Base-by-base conservation (phyloP, 2,888 invertebrate genomes). In the Ganaspis brasiliensis region DNA sequence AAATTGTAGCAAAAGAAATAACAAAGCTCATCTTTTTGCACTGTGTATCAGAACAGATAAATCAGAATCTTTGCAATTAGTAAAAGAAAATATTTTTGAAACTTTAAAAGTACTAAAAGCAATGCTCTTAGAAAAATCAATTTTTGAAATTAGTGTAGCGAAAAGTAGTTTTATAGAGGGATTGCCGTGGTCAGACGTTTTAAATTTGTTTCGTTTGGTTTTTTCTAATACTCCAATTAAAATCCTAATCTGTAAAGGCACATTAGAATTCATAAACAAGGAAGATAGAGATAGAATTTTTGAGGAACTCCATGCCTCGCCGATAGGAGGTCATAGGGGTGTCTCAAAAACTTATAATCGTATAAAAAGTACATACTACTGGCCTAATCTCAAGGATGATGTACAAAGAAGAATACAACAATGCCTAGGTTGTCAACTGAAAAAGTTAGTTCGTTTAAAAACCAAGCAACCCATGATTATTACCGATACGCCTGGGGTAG, bases 401-500 rank as follows among this genome's bases (percentile, higher is more conserved):
- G 49, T 83, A 0, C 78, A 77, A 6, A 2, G 31, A 6, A 56
- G 37, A 75, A 9, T 70, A 31, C n/a, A 77, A 81, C 8, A 71
- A 37, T 83, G 81, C 24, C n/a, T 57, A 1, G 67, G 72, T 10
- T 81, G 80, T 19, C 80, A 83, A 26, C 40, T 76, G 49, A 80
- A 78, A 56, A 83, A 83, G 55, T 35, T 80, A 21, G 72, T 77
- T 0, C 45, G 81, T 2, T 49, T 79, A 0, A 79, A 78, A 74
- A 79, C 76, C 0, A 76, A 63, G 52, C 72, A 76, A 35, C 79
- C 79, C 0, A 79, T 82, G 77, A 21, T 79, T 1, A 82, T 81
- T 1, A 80, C 83, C 0, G 78, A 82, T 19, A 82, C 80, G 6
- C 75, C 24, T 12, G 4, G 21, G 4, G 56, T 21, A 10, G 21